Percentiles rank a stretch among this genome's conserved stretches.
Conservation (phyloP, 2,113 vertebrate genomes). For the Raphicerus campestris region DNA sequence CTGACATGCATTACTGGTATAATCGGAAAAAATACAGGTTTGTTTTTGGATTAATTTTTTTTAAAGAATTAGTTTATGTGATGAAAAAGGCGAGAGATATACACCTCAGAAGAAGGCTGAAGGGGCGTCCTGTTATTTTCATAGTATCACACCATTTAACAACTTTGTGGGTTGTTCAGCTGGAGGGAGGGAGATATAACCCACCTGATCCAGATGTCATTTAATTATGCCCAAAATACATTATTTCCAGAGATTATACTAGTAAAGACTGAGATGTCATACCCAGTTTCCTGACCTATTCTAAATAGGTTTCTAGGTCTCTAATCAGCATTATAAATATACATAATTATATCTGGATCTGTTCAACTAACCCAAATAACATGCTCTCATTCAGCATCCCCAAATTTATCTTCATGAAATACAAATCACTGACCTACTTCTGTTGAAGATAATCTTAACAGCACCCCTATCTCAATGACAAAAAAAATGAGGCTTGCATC, state of each 20-base stretch:
- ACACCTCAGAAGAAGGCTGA: background rate
- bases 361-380: constrained; percentile 69
- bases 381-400: constrained; percentile 54
- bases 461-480: background rate
- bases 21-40: background rate
- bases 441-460: constrained; percentile 40
- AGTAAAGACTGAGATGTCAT: background rate
- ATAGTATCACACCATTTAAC: background rate
- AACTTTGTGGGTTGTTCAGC: background rate
- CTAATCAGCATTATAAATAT: constrained; percentile 39
- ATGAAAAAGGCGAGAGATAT: background rate
- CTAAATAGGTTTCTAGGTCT: constrained; percentile 45
- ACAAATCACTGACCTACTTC: constrained; percentile 64
- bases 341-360: constrained; percentile 50
- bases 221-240: background rate
- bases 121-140: background rate
- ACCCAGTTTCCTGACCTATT: constrained; percentile 26
- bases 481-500: background rate
- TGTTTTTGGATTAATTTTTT: background rate
- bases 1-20: background rate
- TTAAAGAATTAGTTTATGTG: background rate
- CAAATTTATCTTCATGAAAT: constrained; percentile 52
- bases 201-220: background rate
- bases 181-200: background rate
- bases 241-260: background rate